A percentile compares a stretch with the other conserved stretches of the same genome.
These are phyloP conservation scores for Herminia tarsipennalis DNA, from an alignment of 2,888 invertebrate species.

Conservation along the genomic window DNA sequence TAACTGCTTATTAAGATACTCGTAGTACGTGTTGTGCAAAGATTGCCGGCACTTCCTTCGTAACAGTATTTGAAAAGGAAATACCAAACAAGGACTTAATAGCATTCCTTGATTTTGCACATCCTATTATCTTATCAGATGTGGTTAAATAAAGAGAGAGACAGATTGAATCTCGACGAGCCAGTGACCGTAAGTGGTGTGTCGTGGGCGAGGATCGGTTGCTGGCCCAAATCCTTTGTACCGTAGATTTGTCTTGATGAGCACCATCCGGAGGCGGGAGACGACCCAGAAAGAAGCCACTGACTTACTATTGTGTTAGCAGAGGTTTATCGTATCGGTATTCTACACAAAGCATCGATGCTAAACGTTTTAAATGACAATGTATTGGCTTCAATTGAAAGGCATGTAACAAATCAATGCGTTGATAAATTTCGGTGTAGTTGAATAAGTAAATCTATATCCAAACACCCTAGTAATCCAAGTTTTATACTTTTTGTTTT, in stretches of 20 bases:
- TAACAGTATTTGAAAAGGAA: neutral
- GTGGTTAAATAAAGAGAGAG: slow-evolving; percentile 17
- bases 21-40: no score
- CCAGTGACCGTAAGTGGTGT: slow-evolving; percentile 39
- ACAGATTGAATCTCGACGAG: slow-evolving; percentile 31
- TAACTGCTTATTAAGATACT: no score
- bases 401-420: no score
- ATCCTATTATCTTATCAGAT: slow-evolving; percentile 27
- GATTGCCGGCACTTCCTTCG: neutral
- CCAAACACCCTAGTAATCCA: no score
- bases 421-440: no score
- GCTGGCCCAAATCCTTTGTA: slow-evolving; percentile 63
- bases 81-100: slow-evolving; percentile 14
- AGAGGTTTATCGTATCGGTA: slow-evolving; percentile 4
- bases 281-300: slow-evolving; percentile 50
- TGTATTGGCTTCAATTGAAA: slow-evolving; percentile 3
- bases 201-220: slow-evolving; percentile 55
- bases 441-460: no score
- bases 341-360: slow-evolving; percentile 1
- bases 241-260: slow-evolving; percentile 54
- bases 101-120: slow-evolving; percentile 33
- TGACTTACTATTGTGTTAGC: slow-evolving; percentile 36
- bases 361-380: slow-evolving; percentile 5
- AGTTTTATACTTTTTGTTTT: no score
- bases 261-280: slow-evolving; percentile 53